phyloP scores from a whole-genome alignment of 35 echinoderm and acorn worm genomes.

The Anneissia japonica region DNA sequence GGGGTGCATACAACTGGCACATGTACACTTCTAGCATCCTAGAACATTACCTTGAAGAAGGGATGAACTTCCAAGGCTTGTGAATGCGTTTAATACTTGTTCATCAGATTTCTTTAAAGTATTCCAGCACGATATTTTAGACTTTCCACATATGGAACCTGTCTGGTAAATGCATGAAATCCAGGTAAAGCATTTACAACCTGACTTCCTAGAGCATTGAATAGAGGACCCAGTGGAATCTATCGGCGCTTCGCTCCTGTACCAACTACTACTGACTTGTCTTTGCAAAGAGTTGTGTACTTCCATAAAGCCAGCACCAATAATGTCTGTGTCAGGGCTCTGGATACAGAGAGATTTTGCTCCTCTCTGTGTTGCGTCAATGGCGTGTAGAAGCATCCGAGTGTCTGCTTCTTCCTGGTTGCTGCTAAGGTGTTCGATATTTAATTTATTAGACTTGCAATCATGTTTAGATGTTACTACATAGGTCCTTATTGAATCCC shows the following conservation, averaged over 20 bases:
- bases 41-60: not conserved
- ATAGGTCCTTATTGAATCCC: not conserved
- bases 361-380: slow-evolving; percentile 8
- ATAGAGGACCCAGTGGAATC: slow-evolving; percentile 1
- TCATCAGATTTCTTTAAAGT: not conserved
- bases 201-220: not conserved
- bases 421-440: slow-evolving; percentile 9
- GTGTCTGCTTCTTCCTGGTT: slow-evolving; percentile 45
- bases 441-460: not conserved
- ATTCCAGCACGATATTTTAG: not conserved
- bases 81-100: not conserved
- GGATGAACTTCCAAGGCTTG: not conserved
- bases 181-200: slow-evolving; percentile 4
- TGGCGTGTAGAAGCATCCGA: slow-evolving; percentile 10
- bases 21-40: not conserved
- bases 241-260: not conserved
- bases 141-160: not conserved
- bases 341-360: not conserved
- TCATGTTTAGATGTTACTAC: not conserved
- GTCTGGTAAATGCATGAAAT: slow-evolving; percentile 32
- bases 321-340: slow-evolving; percentile 38
- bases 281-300: slow-evolving; percentile 3
- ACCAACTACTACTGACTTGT: slow-evolving; percentile 18
- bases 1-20: not conserved
- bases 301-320: slow-evolving; percentile 21